Conservation (phyloP, 2,113 vertebrate genomes). For the Vulpes ferrilata region DNA sequence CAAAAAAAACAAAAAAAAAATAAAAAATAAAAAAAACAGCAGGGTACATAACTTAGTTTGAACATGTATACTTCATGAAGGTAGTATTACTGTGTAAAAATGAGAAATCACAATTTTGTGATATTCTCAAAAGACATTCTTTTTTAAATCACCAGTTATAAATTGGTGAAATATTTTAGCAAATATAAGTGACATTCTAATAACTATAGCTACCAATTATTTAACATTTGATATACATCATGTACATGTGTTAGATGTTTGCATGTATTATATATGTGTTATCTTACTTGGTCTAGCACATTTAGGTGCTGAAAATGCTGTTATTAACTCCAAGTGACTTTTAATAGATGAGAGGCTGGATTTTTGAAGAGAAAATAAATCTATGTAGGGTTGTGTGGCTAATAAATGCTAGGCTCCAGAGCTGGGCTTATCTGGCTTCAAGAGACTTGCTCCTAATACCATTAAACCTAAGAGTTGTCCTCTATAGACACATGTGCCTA, state of each 20-base stretch:
- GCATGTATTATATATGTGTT: neutral
- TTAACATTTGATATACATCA: neutral
- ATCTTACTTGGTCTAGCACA: neutral
- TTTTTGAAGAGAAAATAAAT: neutral
- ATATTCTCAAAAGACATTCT: neutral
- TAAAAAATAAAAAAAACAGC: no score
- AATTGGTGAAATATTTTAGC: neutral
- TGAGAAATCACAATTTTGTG: neutral
- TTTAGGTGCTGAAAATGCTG: neutral
- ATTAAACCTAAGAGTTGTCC: neutral
- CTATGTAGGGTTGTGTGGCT: neutral
- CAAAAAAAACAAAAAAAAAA: no score
- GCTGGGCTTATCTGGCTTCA: neutral
- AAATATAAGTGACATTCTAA: constrained; percentile 9
- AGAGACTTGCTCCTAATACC: neutral
- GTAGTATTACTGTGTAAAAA: neutral
- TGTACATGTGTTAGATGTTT: neutral
- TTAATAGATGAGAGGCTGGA: neutral
- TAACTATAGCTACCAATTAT: constrained; percentile 27
- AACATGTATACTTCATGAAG: neutral
- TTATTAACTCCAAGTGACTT: neutral
- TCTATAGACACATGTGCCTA: neutral
- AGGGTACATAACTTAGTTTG: neutral
- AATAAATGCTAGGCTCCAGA: neutral
- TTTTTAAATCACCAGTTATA: neutral